Percentiles rank a stretch among this genome's conserved stretches.
These are phyloP conservation scores for Euschistus heros DNA, from an alignment of 1,140 invertebrate species.

Conservation along the genomic window DNA sequence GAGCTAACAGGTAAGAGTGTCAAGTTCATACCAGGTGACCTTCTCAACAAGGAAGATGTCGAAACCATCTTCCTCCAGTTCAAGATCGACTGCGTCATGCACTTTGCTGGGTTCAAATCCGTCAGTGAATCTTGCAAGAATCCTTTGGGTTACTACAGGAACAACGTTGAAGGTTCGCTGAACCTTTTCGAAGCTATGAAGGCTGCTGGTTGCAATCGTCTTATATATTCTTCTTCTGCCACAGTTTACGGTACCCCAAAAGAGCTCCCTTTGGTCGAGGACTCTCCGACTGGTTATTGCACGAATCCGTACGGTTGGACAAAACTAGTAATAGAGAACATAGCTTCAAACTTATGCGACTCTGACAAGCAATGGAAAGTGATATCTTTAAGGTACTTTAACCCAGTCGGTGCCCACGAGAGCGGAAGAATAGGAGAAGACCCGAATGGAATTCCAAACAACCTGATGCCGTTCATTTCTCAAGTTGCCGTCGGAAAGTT, in stretches of 20 bases:
- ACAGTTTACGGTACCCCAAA: constrained; percentile 96
- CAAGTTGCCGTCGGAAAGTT: constrained; percentile 89
- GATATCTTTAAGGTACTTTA: constrained; percentile 91
- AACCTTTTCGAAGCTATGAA: constrained; percentile 65
- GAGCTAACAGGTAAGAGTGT: constrained; percentile 65
- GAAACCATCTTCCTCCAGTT: constrained; percentile 69
- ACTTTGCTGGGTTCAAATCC: constrained; percentile 96
- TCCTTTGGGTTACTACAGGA: constrained; percentile 83
- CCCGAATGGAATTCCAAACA: constrained; percentile 90
- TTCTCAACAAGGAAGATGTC: constrained; percentile 54
- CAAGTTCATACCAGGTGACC: constrained; percentile 65
- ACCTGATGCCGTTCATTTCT: constrained; percentile 92
- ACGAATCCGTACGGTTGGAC: constrained; percentile 97
- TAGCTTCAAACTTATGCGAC: constrained; percentile 76
- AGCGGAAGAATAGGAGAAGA: constrained; percentile 93
- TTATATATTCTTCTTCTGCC: constrained; percentile 89
- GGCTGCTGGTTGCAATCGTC: not conserved
- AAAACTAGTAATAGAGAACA: constrained; percentile 97
- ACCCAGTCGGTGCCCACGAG: constrained; percentile 93
- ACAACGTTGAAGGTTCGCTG: constrained; percentile 85
- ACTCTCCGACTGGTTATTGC: constrained; percentile 79
- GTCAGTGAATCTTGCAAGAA: constrained; percentile 91
- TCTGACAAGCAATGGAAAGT: constrained; percentile 73
- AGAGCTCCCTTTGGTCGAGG: constrained; percentile 81
- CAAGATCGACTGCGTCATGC: constrained; percentile 83